Conservation (phyloP, 2,113 vertebrate species). For the Bettongia penicillata region DNA sequence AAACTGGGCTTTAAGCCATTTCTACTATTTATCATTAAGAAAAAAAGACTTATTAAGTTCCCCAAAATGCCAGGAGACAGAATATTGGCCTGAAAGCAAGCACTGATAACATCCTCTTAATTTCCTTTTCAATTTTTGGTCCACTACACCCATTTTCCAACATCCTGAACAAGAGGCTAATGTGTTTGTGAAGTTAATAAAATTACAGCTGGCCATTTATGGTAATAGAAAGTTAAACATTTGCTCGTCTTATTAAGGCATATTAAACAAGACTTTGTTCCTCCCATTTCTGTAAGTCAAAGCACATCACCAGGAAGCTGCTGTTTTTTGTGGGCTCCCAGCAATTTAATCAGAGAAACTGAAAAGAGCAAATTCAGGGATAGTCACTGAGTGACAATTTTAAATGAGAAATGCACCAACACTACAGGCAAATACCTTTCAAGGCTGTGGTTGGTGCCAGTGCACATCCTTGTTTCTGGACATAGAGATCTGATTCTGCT, state of each 20-base stretch:
- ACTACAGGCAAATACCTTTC: background rate
- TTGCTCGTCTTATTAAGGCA: constrained; percentile 24
- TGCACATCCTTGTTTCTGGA: background rate
- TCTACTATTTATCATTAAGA: background rate
- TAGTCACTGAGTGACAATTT: background rate
- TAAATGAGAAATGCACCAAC: background rate
- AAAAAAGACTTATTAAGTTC: no score
- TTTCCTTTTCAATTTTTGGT: constrained; percentile 64
- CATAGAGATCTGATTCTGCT: background rate
- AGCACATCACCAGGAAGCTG: constrained; percentile 17
- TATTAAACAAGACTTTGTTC: constrained; percentile 63
- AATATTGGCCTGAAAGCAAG: fast-evolving
- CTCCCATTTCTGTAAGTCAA: constrained; percentile 3
- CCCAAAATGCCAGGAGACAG: background rate
- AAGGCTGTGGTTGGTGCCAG: background rate
- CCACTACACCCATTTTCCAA: constrained; percentile 39
- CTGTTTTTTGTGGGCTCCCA: background rate
- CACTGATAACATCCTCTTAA: background rate
- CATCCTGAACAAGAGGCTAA: constrained; percentile 46
- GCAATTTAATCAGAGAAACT: constrained; percentile 22
- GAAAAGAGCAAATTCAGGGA: fast-evolving
- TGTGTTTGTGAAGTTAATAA: constrained; percentile 62
- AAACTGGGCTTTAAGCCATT: no score
- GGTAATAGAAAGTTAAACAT: constrained; percentile 55
- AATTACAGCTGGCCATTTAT: constrained; percentile 44